These are phyloP conservation scores for Acrobasis suavella DNA, from an alignment of 2,888 invertebrate species.

Conservation along the genomic window DNA sequence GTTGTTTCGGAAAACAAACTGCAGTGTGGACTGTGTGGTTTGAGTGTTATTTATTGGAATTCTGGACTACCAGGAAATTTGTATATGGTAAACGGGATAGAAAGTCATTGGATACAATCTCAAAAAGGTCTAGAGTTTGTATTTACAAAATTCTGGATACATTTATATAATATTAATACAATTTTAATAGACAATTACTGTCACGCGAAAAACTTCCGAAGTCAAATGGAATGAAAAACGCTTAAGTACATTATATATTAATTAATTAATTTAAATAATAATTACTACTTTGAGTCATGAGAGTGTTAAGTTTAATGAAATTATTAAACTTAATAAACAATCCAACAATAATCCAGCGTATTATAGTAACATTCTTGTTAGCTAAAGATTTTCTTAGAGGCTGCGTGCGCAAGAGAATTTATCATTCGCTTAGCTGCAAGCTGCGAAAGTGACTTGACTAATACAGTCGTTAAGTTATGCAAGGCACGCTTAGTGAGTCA, in stretches of 20 bases:
- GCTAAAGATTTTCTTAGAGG: not conserved
- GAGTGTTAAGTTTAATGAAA: not conserved
- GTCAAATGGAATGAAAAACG: not conserved
- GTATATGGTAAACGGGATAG: not conserved
- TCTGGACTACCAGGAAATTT: conserved; percentile 37
- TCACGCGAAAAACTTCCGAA: not conserved
- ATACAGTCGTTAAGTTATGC: not conserved
- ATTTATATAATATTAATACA: too few relatives aligned
- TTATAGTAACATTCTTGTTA: not conserved
- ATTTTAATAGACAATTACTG: too few relatives aligned
- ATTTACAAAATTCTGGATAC: too few relatives aligned
- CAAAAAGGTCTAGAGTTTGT: too few relatives aligned
- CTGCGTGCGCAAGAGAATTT: not conserved
- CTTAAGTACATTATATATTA: too few relatives aligned
- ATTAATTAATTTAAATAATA: too few relatives aligned
- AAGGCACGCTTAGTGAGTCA: conserved; percentile 2
- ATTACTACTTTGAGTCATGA: too few relatives aligned
- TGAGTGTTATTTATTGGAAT: conserved; percentile 56
- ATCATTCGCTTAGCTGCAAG: conserved; percentile 1
- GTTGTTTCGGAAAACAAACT: conserved; percentile 57
- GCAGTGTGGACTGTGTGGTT: conserved; percentile 59
- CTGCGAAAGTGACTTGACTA: conserved; percentile 1
- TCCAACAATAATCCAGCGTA: not conserved
- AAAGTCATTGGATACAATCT: not conserved
- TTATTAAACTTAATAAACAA: too few relatives aligned